These are phyloP conservation scores for Ispidina lecontei DNA, from an alignment of 2,797 vertebrate genomes.

Conservation along the genomic window DNA sequence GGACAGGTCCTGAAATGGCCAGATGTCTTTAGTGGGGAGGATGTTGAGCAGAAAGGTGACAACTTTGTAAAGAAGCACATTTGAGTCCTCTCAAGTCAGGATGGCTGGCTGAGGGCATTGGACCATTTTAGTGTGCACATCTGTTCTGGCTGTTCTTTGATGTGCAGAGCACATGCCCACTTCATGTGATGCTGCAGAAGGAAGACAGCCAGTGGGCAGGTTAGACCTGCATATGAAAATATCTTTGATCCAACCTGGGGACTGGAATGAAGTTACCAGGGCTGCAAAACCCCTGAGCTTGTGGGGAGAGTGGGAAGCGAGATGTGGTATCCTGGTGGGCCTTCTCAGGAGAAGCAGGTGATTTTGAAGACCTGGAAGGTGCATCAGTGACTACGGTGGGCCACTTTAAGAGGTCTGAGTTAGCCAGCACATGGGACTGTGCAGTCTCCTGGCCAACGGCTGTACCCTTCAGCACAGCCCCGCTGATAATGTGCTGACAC, in stretches of 20 bases:
- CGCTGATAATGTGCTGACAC: neutral
- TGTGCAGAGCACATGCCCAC: accelerated
- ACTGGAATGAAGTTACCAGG: accelerated
- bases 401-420: neutral
- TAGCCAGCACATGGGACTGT: neutral
- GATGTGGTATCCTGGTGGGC: neutral
- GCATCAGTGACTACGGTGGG: accelerated
- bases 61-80: accelerated
- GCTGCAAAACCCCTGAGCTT: accelerated
- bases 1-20: too few relatives aligned
- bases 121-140: accelerated
- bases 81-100: accelerated
- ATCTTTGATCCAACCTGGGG: neutral
- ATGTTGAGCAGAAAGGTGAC: neutral
- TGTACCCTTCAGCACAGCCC: neutral
- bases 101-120: accelerated
- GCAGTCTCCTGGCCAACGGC: neutral
- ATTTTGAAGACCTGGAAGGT: neutral
- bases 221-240: accelerated
- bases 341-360: neutral
- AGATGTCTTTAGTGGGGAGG: accelerated
- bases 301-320: accelerated
- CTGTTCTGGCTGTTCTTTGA: accelerated
- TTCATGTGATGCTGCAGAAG: accelerated
- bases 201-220: accelerated